Conservation (phyloP, 1,140 invertebrate species). For the Lasioglossum baleicum region DNA sequence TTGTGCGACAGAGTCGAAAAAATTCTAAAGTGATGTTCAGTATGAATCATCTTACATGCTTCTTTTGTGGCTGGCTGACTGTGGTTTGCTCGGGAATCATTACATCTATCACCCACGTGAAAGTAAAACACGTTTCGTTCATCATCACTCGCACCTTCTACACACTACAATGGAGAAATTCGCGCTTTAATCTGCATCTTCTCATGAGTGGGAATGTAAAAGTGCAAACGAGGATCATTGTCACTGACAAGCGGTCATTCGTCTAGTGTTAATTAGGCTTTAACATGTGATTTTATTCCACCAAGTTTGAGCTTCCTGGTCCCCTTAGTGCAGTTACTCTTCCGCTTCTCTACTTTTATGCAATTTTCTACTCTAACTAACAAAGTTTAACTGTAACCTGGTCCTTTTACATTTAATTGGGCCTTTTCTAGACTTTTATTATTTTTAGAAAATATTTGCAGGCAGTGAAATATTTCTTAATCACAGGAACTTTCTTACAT, state of each 20-base stretch:
- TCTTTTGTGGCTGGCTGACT: background rate
- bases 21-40: background rate
- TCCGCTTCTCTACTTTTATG: too few species aligned
- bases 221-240: conserved; percentile 7
- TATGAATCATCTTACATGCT: background rate
- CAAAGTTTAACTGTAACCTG: too few species aligned
- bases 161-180: conserved; percentile 40
- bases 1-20: background rate
- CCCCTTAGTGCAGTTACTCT: too few species aligned
- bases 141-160: conserved; percentile 27
- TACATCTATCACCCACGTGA: conserved; percentile 43
- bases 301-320: too few species aligned
- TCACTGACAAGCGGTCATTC: background rate
- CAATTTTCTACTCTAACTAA: too few species aligned
- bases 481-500: too few species aligned
- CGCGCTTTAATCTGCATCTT: background rate
- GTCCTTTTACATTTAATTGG: too few species aligned
- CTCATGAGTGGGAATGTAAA: conserved; percentile 15
- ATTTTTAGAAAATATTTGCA: too few species aligned
- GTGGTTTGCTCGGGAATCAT: conserved; percentile 6
- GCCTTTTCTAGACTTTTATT: too few species aligned
- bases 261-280: background rate
- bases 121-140: conserved; percentile 49
- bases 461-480: too few species aligned
- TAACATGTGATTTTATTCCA: too few species aligned